A percentile compares a stretch with the other conserved stretches of the same genome.
Conservation (phyloP, 2,113 vertebrate genomes). For the Crocuta crocuta region DNA sequence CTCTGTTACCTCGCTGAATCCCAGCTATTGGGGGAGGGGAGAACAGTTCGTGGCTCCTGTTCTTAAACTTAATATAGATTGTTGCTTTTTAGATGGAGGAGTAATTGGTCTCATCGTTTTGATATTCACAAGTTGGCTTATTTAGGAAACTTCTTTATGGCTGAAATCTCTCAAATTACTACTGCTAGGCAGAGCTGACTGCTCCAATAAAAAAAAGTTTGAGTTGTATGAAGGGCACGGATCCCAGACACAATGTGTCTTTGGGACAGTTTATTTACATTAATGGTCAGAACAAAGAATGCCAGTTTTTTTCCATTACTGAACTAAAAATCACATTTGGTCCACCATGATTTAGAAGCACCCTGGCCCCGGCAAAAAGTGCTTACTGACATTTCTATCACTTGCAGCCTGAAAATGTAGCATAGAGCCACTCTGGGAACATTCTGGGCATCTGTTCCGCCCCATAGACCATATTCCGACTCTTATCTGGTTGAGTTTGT, state of each 20-base stretch:
- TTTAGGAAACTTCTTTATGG: background rate
- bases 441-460: background rate
- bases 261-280: background rate
- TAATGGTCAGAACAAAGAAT: background rate
- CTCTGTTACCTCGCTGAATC: background rate
- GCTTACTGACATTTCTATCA: background rate
- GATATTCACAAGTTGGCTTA: background rate
- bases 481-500: background rate
- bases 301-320: background rate
- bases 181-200: background rate
- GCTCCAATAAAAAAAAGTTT: background rate
- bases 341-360: background rate
- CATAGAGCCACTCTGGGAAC: background rate
- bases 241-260: background rate
- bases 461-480: background rate
- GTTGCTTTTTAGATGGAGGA: background rate
- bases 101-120: background rate
- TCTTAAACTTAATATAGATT: background rate
- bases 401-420: background rate
- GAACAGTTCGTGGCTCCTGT: background rate
- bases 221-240: background rate
- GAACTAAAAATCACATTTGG: conserved; percentile 18
- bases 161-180: background rate
- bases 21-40: background rate
- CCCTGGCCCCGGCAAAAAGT: background rate